Base-by-base conservation (phyloP, 2,797 vertebrate genomes). In the Picus viridis region DNA sequence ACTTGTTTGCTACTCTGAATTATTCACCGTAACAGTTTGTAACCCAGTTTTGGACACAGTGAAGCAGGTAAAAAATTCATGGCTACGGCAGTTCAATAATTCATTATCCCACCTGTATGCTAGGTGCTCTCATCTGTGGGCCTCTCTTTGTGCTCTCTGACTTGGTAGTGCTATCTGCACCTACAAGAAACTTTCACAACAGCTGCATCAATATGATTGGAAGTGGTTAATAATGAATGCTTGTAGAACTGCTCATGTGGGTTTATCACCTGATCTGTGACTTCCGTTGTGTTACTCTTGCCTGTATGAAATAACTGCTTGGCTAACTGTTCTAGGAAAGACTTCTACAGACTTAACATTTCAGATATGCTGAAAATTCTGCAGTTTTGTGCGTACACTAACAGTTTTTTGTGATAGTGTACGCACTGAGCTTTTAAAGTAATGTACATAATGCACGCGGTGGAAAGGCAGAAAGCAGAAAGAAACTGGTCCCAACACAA, bases 1-100 rank as follows among this genome's bases (percentile, higher is more conserved):
- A 78, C 43, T 39, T 64, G 39, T 92, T 93, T 86, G 64, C 71
- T 78, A 12, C 68, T 70, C 61, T 88, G 51, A 94, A 94, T 95
- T 92, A 92, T 93, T 88, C 71, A 89, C 80, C 4, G 0, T 15
- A 89, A 61, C 9, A 3, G 47, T 92, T 92, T 91, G 74, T 86
- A 81, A 89, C 30, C 36, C 41, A 34, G 12, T 88, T 93, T 78
- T 1, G 2, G 70, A 30, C 53, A 53, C 43, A 22, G 53, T 16
- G 12, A 94, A 92, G 45, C 57, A 67, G 53, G 49, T 72, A 87
- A 94, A 75, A 76, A 85, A 69, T 73, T 86, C 6, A 81, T 57
- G 61, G 70, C 29, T 47, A 67, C 24, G 26, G 16, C 30, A 67
- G 43, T 27, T 93, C 57, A 88, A 83, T 92, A 83, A 94, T 89